Evolutionary conservation across 2,888 invertebrate species (phyloP), one percentile per base, ranked within the genome.

Genomic region (Drosophila crucigera): DNA sequence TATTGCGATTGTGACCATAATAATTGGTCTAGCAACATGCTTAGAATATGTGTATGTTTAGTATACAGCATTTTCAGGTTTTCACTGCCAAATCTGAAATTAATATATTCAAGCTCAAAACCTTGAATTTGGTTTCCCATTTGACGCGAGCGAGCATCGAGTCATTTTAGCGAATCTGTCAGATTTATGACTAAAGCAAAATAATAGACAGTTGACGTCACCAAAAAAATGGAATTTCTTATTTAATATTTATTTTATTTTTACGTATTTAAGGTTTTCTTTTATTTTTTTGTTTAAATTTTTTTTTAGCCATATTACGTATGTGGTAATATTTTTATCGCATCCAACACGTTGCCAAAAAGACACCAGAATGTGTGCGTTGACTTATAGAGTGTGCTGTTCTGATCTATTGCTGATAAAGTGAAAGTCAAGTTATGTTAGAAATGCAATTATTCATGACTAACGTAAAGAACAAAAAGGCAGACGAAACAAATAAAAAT

Each of bases 351-450:
- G 73, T 22, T 79, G 78, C 69, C 73, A 77, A 81, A 60, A 76
- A 49, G 52, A 68, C 37, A n/a, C 37, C 28, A 58, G 41, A 30
- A 19, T 55, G 19, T 56, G n/a, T 39, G 41, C 30, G 56, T 67
- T 73, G 76, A 86, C 67, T 76, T 81, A 88, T 85, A 70, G 78
- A 68, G 63, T 59, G 41, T 54, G 66, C 64, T 43, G 63, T 47
- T 81, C 67, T 76, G 81, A 83, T 78, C 83, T 78, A 89, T 85
- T 72, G 89, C 74, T 82, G 90, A 90, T 88, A 81, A 86, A 90
- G 89, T 80, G 86, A 89, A 90, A 90, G 89, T 90, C 90, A 89
- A 89, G 86, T 89, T 86, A 83, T 89, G 80, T 62, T 82, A 77
- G 82, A 86, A 83, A 88, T 81, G 89, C 80, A 90, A 90, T 86